Evolutionary conservation across 2,888 invertebrate genomes (phyloP).

Genomic region (Digitonthophagus gazella): DNA sequence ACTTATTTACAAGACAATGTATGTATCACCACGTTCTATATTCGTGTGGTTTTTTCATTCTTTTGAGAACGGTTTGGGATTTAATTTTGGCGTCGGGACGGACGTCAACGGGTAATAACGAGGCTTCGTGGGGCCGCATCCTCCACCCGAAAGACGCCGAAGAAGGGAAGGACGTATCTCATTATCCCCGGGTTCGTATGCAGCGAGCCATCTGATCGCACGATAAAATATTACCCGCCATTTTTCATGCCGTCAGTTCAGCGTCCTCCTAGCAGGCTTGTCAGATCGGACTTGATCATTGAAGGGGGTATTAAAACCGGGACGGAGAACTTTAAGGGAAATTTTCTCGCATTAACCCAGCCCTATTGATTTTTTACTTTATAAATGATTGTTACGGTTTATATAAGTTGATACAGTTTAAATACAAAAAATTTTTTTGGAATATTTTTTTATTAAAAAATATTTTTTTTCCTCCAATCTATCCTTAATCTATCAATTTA

Average conservation of each 20-base stretch:
- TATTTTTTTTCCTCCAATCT: no score
- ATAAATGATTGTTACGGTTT: no score
- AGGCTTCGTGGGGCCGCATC: background rate
- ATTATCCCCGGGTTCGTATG: slow-evolving; percentile 53
- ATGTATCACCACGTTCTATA: background rate
- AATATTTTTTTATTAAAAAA: background rate
- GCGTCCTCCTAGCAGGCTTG: slow-evolving; percentile 48
- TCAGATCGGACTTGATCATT: slow-evolving; percentile 51
- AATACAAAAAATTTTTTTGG: background rate
- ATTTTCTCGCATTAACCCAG: background rate
- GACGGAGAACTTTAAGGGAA: background rate
- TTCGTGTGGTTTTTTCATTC: background rate
- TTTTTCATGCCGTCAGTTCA: slow-evolving; percentile 51
- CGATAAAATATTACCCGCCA: slow-evolving; percentile 54
- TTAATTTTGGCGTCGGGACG: slow-evolving; percentile 3
- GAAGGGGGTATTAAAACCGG: slow-evolving; percentile 41
- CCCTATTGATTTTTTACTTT: background rate
- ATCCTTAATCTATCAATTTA: no score
- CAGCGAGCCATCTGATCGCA: slow-evolving; percentile 54
- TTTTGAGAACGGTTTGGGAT: background rate
- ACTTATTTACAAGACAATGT: no score
- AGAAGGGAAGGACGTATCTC: slow-evolving; percentile 38
- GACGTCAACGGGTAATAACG: slow-evolving; percentile 8
- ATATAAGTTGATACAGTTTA: no score
- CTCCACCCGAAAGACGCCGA: slow-evolving; percentile 3